Percentiles rank a stretch among this genome's conserved stretches.
These are phyloP conservation scores for Lamprologus speciosus DNA, from an alignment of 2,113 vertebrate genomes.

Conservation along the genomic window DNA sequence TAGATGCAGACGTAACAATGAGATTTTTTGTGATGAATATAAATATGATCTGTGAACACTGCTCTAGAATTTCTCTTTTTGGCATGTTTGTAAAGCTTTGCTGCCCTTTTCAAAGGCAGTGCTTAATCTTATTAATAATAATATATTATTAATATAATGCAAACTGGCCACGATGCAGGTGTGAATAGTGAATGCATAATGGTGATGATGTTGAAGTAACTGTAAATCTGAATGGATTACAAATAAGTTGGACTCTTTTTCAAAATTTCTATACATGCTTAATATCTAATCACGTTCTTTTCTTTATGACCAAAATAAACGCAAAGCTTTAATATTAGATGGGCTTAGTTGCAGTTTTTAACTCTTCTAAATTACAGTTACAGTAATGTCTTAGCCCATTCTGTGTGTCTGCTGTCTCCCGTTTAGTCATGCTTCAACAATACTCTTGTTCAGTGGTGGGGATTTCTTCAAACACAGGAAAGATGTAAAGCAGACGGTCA, in stretches of 20 bases:
- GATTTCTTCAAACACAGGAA: background rate
- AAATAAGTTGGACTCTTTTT: background rate
- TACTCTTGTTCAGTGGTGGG: background rate
- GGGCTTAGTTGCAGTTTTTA: background rate
- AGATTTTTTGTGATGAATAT: background rate
- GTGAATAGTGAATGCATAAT: background rate
- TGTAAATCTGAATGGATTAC: background rate
- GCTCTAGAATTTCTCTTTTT: background rate
- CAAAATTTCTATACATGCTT: background rate
- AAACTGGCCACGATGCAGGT: background rate
- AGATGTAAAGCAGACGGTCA: background rate
- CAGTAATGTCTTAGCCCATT: background rate
- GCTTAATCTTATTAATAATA: background rate
- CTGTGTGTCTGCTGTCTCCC: background rate
- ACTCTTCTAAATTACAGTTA: background rate
- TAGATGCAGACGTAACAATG: background rate
- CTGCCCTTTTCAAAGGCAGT: background rate
- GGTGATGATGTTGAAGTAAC: background rate
- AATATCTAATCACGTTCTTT: background rate
- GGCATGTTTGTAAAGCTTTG: background rate
- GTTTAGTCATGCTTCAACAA: background rate
- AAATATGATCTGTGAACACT: background rate
- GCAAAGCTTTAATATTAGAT: background rate
- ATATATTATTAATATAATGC: background rate
- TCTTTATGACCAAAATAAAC: background rate